Evolutionary conservation across 2,797 vertebrate species (phyloP), one percentile per base, ranked within the genome.

Genomic region (Ficedula albicollis): DNA sequence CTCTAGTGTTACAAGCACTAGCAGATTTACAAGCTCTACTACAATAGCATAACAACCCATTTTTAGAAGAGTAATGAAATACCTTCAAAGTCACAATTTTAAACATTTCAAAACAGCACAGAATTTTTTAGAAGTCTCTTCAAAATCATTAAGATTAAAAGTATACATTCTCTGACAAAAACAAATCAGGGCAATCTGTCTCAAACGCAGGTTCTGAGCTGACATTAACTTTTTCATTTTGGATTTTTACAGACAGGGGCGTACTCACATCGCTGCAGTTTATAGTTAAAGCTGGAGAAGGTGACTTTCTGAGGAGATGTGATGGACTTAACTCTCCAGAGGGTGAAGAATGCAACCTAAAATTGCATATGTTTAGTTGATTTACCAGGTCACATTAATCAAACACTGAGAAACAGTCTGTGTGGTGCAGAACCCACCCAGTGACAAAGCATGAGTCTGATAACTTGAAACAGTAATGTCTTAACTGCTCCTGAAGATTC

Each of bases 271-370:
- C 91, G n/a, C 78, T 95, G 90, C 81, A 96, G 96, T 97, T 98
- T 93, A 96, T 94, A 93, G 94, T 83, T 95, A 97, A 97, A 91
- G 94, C 96, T 82, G 97, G 97, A 70, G 96, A 95, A 72, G 98
- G 98, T 93, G 97, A 98, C 75, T 98, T 99, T 63, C 98, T 98
- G 86, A 98, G 92, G 63, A 98, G 80, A 94, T 97, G 98, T 84
- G 98, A 98, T 0, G 99, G 98, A 92, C 98, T 99, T 92, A 97
- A 97, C 16, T 98, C 98, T 60, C 97, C 98, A 94, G 98, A 98
- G 29, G 99, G 98, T 49, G 99, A 98, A 15, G 98, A 98, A 96
- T 98, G 98, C 81, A 98, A 98, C 98, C 99, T 99, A 91, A 59
- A 97, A 97, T 87, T 68, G 78, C 23, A 96, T 9, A 96, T 5